Base-by-base conservation (phyloP, 2,113 vertebrate genomes). In the Pagrus major region DNA sequence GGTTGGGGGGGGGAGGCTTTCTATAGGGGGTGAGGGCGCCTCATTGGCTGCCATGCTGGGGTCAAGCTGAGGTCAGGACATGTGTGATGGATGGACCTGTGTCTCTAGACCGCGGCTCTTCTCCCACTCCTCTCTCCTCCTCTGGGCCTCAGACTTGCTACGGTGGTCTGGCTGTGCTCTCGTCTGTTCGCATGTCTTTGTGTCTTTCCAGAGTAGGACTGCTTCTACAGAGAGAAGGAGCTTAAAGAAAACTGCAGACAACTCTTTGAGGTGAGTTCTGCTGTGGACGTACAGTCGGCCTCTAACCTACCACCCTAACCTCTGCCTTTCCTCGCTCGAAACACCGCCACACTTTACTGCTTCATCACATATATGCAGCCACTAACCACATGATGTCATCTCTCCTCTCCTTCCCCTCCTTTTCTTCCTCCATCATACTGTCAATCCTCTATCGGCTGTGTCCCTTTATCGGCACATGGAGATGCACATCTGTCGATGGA, bases 61-160 rank as follows among this genome's bases (percentile, higher is more conserved):
- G 94, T 95, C 93, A 94, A 75, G 46, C 66, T 63, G 83, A 87
- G 94, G 94, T 93, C 93, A 87, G 80, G 90, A 86, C 90, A 35
- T 76, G 83, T 71, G 90, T 95, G 94, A 95, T 95, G 94, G 95
- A 95, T 95, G 93, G 89, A 93, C 90, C 81, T 71, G 66, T 89
- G 91, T 91, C 88, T 91, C 70, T 54, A 85, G 70, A 86, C 86
- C 76, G 47, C 84, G 55, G 76, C 71, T 76, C 72, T 68, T 66
- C 80, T 83, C 65, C 73, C 70, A 61, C 54, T 76, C 69, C 74
- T 83, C 64, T 80, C 75, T 84, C 71, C 82, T 86, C 66, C 58
- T 65, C 64, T 71, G 88, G 90, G 91, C 91, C 91, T 91, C 91
- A 88, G 76, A 88, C 65, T 52, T 51, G 70, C 59, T 51, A 35